Conservation (phyloP, 2,888 invertebrate genomes). For the Thymelicus acteon region DNA sequence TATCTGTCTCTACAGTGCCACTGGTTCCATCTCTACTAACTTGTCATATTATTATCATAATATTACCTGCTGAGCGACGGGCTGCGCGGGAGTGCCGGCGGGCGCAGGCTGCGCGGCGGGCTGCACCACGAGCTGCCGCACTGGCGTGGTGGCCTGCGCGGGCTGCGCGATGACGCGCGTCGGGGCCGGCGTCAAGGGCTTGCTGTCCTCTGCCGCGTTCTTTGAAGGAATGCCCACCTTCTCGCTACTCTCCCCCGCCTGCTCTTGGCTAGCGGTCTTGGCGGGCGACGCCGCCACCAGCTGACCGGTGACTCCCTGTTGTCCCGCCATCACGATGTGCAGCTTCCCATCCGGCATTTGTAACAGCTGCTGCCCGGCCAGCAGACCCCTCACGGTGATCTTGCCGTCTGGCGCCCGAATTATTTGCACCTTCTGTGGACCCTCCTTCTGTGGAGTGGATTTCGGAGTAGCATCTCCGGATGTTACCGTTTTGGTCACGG, state of each 20-base stretch:
- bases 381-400: constrained; percentile 94
- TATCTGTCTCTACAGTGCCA: not conserved
- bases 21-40: not conserved
- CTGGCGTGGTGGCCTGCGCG: constrained; percentile 31
- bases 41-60: not conserved
- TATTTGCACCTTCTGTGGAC: constrained; percentile 93
- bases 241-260: constrained; percentile 46
- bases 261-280: constrained; percentile 50
- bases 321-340: constrained; percentile 90
- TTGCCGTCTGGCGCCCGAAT: constrained; percentile 96
- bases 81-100: constrained; percentile 32
- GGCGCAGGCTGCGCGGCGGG: constrained; percentile 43
- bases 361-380: constrained; percentile 96
- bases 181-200: constrained; percentile 29
- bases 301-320: constrained; percentile 80
- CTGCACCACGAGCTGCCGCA: constrained; percentile 29
- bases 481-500: constrained; percentile 57
- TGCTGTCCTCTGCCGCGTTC: constrained; percentile 46
- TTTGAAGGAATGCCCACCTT: constrained; percentile 49
- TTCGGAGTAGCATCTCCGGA: constrained; percentile 73
- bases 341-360: constrained; percentile 97
- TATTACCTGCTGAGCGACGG: constrained; percentile 57
- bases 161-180: constrained; percentile 33
- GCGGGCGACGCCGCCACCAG: constrained; percentile 68
- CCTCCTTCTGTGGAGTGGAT: constrained; percentile 65